Evolutionary conservation across 2,888 invertebrate genomes (phyloP), one percentile per base, ranked within the genome.

Genomic region (Helleia helle): DNA sequence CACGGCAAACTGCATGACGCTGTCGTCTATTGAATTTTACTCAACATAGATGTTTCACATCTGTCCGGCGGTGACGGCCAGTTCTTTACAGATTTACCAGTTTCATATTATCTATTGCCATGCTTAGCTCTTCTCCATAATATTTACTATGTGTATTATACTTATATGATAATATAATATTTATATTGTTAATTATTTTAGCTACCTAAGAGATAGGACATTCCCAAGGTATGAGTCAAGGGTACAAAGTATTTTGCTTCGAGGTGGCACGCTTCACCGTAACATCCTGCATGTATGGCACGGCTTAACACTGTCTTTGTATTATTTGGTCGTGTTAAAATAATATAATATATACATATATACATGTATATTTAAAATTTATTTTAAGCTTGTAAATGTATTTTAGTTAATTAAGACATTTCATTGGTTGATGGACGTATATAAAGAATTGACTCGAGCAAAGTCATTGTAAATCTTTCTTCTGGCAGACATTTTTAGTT

Each of bases 121-220:
- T 45, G 49, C 49, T 49, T 48, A 36, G 44, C 42, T 49, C 42
- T 43, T 40, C 38, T 38, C 25, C 31, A 34, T 27, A 40, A 42
- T 44, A 40, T 25, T 22, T 38, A 31, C 26, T 47, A 29, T 4
- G 30, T 44, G 37, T 41, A 44, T 41, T 43, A 26, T 30, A 41
- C 46, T 29, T 38, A 45, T 46, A 31, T 41, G 27, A 43, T 17
- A 38, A 46, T 47, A 62, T 70, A 62, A 61, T 55, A 43, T 55
- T 48, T 65, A 59, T 75, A 71, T 40, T 71, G 79, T 58, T 56
- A 43, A 59, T 77, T 67, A 60, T 69, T 80, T 74, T 84, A 94
- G 94, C 93, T 93, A 93, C 87, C 93, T 94, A 80, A 91, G 92
- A 90, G 94, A 94, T 89, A 90, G 94, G 93, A 94, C 94, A 58